Evolutionary conservation across 2,113 vertebrate genomes (phyloP), one percentile per base, ranked within the genome.

Genomic region (Grus americana): DNA sequence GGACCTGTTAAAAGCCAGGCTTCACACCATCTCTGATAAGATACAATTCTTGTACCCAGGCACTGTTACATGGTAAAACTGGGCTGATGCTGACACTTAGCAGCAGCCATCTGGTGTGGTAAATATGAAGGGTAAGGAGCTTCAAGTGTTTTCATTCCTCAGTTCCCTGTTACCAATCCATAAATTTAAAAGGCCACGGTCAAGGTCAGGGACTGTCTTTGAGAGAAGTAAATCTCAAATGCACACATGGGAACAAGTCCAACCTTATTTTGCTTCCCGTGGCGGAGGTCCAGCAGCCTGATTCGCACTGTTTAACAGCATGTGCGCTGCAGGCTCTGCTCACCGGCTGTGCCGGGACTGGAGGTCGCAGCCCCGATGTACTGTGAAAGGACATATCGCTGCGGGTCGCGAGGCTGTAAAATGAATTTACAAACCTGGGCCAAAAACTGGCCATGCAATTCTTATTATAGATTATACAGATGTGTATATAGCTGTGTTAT

Each of bases 151-250:
- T 95, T 86, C 58, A 88, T 95, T 95, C 80, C 89, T 92, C 78
- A 36, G 67, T 73, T 94, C 90, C n/a, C 57, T 89, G 32, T 94
- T 89, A 92, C 84, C 76, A 78, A 57, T 68, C 74, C 84, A 71
- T 95, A 94, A 97, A 91, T 90, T 79, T 86, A 58, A 76, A 76
- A 95, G 89, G 84, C 80, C 81, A 52, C 1, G 24, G 84, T 89
- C 92, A 97, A 96, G 87, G 91, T 95, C 87, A 90, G 65, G 30
- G 82, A 59, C 90, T 72, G 65, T 88, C 93, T 96, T 87, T 81
- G 83, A 65, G 72, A 81, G 83, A 86, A 79, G 59, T 79, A 89
- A 91, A 91, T 91, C 86, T 93, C 40, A 90, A 93, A 78, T 55
- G 55, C 86, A 88, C 29, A 55, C 68, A 32, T 47, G 55, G 92